These are phyloP conservation scores for Takifugu ocellatus DNA, from an alignment of 2,797 vertebrate genomes.

Conservation along the genomic window DNA sequence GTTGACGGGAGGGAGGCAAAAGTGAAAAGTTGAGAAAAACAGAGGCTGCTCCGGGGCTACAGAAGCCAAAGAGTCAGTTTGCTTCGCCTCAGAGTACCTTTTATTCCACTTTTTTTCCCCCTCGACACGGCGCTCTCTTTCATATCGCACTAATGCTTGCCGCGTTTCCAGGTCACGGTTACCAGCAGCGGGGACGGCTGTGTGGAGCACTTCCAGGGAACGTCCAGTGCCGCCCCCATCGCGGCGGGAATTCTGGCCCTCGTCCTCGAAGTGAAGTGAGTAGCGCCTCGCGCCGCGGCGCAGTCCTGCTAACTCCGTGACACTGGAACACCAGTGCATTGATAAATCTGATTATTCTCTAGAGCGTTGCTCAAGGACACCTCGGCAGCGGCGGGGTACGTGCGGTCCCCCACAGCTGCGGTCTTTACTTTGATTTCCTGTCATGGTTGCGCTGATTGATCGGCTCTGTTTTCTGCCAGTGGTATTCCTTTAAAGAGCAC, in stretches of 20 bases:
- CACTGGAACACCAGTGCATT: neutral
- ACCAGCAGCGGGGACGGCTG: constrained; percentile 74
- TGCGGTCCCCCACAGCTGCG: neutral
- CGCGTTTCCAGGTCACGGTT: constrained; percentile 77
- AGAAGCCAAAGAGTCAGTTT: constrained; percentile 52
- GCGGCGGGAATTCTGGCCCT: constrained; percentile 62
- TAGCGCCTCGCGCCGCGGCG: constrained; percentile 3
- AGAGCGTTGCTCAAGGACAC: constrained; percentile 6
- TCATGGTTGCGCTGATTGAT: constrained; percentile 1
- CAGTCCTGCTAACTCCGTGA: no score
- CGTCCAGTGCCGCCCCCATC: constrained; percentile 56
- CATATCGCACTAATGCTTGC: constrained; percentile 23
- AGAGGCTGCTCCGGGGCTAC: constrained; percentile 27
- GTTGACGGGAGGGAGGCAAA: constrained; percentile 63
- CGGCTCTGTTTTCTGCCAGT: neutral
- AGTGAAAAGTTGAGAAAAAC: constrained; percentile 44
- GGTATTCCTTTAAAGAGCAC: constrained; percentile 1
- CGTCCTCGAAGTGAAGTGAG: constrained; percentile 61
- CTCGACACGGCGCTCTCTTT: no score
- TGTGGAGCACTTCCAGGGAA: constrained; percentile 69
- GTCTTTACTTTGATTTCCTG: constrained; percentile 4
- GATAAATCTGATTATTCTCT: constrained; percentile 9
- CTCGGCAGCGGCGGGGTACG: neutral
- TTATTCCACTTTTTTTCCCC: neutral
- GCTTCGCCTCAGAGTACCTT: constrained; percentile 46